phyloP scores from a whole-genome alignment of 1,140 invertebrate species.

The Drosophila athabasca region DNA sequence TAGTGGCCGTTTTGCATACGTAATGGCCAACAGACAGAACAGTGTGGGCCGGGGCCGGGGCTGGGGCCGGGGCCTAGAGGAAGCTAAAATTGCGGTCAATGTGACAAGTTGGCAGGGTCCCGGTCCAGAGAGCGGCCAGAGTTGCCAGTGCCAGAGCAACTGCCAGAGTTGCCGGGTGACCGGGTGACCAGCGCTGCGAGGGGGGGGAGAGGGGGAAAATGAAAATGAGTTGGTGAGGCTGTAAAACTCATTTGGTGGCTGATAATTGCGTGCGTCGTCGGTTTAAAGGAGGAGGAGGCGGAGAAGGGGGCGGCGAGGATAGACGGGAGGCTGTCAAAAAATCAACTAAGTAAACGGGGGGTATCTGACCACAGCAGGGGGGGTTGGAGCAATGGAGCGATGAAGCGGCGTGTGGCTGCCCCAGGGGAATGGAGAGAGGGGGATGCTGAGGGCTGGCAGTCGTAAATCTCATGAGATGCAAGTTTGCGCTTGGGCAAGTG shows the following conservation, averaged over 20 bases:
- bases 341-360: slow-evolving; percentile 34
- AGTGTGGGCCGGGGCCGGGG: neutral
- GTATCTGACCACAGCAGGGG: slow-evolving; percentile 2
- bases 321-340: slow-evolving; percentile 49
- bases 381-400: neutral
- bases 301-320: neutral
- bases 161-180: neutral
- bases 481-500: slow-evolving; percentile 14
- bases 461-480: slow-evolving; percentile 14
- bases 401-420: neutral
- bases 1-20: slow-evolving; percentile 71
- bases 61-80: slow-evolving; percentile 8
- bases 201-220: neutral
- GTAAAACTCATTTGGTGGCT: slow-evolving; percentile 40
- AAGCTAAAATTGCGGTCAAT: slow-evolving; percentile 61
- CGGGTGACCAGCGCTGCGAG: neutral
- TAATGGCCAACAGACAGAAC: slow-evolving; percentile 20
- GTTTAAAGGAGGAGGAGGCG: slow-evolving; percentile 7
- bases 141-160: too few relatives aligned
- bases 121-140: slow-evolving; percentile 8
- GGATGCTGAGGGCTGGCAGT: neutral
- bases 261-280: slow-evolving; percentile 59
- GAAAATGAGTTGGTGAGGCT: neutral
- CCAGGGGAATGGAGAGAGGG: neutral
- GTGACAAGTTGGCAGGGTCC: slow-evolving; percentile 34